Base-by-base conservation (phyloP, 1,140 invertebrate species). In the Calephelis virginiensis region DNA sequence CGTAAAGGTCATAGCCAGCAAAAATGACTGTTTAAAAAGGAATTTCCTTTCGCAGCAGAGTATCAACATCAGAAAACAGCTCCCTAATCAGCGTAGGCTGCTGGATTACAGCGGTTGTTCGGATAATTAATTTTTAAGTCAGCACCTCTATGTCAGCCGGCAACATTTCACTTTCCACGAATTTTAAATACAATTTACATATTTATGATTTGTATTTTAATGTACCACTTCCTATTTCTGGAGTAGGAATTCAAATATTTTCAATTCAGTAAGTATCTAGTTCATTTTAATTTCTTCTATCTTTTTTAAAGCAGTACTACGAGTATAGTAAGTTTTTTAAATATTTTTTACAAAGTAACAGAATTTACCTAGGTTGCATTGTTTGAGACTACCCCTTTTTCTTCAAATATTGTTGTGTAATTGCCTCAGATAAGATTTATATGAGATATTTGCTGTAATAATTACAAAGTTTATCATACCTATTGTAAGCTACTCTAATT, bases 51-150 rank as follows among this genome's bases (percentile, higher is more conserved):
- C 71, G 46, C 61, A 63, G 62, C 38, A 61, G 81, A 71, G 67
- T 80, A 80, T 77, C 64, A 72, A 82, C 62, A 81, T 86, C 84
- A 63, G 69, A 77, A 75, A 75, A 78, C 72, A 76, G 74, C 80
- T 71, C 70, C 75, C 71, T 83, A 88, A 88, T 86, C 78, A 81
- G 70, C 77, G 74, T 81, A 81, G 83, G 78, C 80, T 84, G 70
- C 75, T 78, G 77, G 87, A 90, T 91, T 92, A 91, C 87, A 85
- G 83, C 86, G 86, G 89, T 91, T 84, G 85, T 91, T 88, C 84
- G 85, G 82, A 81, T 91, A 91, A 92, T 92, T 91, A 92, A 92
- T 92, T 91, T 92, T 92, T 91, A 90, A 92, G 88, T 90, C 88
- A 71, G 79, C 75, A 80, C 85, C 78, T 80, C 77, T 74, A 76